Evolutionary conservation across 2,113 vertebrate species (phyloP).

Genomic region (Australoheros scitulus): DNA sequence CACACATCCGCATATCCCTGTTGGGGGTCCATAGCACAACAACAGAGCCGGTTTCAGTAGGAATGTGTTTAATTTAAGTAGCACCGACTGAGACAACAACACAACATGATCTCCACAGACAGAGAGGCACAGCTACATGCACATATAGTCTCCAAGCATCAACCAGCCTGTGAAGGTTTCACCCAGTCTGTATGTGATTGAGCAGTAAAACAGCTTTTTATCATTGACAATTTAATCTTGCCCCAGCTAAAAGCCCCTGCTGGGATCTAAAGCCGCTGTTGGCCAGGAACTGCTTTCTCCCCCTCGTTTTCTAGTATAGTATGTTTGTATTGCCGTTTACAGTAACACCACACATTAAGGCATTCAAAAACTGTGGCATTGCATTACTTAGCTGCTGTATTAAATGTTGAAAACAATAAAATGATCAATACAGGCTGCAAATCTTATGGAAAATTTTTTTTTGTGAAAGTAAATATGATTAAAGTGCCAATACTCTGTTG

Average conservation of each 20-base stretch:
- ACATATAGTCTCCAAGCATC: conserved; percentile 37
- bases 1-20: conserved; percentile 49
- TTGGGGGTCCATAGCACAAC: conserved; percentile 55
- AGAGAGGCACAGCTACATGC: conserved; percentile 42
- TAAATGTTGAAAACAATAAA: conserved; percentile 31
- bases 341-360: conserved; percentile 17
- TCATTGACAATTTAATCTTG: conserved; percentile 73
- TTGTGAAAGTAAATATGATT: conserved; percentile 9
- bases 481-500: conserved; percentile 22
- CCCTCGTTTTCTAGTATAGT: conserved; percentile 24
- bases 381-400: neutral
- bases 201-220: conserved; percentile 76
- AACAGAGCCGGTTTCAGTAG: conserved; percentile 62
- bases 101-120: conserved; percentile 34
- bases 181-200: conserved; percentile 59
- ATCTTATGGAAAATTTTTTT: too few relatives aligned
- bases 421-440: neutral
- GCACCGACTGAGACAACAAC: conserved; percentile 55
- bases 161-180: conserved; percentile 51
- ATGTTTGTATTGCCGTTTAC: conserved; percentile 41
- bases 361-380: neutral
- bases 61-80: conserved; percentile 73
- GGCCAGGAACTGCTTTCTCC: conserved; percentile 33
- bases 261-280: conserved; percentile 70
- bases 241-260: conserved; percentile 60